Percentiles rank a stretch among this genome's conserved stretches.
These are phyloP conservation scores for Phenganax subtilis DNA, from an alignment of 92 coral and sea anemone genomes.

Conservation along the genomic window DNA sequence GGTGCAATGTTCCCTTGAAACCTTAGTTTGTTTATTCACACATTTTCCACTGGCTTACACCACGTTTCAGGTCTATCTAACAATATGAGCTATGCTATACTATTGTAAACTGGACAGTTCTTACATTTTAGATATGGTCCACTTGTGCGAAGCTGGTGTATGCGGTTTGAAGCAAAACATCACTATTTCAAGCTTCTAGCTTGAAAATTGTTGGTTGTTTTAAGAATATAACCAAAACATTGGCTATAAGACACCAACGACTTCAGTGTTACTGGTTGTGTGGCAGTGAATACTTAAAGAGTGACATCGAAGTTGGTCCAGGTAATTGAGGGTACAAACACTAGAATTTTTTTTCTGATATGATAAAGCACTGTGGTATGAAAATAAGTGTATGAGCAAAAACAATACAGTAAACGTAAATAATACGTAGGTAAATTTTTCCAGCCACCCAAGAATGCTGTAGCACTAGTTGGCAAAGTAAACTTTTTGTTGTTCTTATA, in stretches of 20 bases:
- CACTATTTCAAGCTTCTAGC: conserved; percentile 34
- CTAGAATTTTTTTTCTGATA: background rate
- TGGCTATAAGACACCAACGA: conserved; percentile 46
- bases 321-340: conserved; percentile 5
- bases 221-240: conserved; percentile 36
- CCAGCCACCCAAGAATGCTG: background rate
- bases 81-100: background rate
- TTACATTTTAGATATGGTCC: conserved; percentile 41
- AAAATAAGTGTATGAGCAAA: background rate
- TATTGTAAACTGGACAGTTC: too few species aligned
- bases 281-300: conserved; percentile 29
- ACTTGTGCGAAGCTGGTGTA: conserved; percentile 41
- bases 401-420: background rate
- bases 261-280: conserved; percentile 40
- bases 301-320: conserved; percentile 39
- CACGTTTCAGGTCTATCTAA: too few species aligned
- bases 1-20: too few species aligned
- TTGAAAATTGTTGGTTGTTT: conserved; percentile 26
- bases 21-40: too few species aligned
- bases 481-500: background rate
- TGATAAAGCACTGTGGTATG: background rate
- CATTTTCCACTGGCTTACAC: too few species aligned
- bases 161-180: conserved; percentile 53
- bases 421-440: background rate
- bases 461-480: background rate